These are phyloP conservation scores for Onychomys torridus DNA, from an alignment of 2,797 vertebrate genomes.

Conservation along the genomic window DNA sequence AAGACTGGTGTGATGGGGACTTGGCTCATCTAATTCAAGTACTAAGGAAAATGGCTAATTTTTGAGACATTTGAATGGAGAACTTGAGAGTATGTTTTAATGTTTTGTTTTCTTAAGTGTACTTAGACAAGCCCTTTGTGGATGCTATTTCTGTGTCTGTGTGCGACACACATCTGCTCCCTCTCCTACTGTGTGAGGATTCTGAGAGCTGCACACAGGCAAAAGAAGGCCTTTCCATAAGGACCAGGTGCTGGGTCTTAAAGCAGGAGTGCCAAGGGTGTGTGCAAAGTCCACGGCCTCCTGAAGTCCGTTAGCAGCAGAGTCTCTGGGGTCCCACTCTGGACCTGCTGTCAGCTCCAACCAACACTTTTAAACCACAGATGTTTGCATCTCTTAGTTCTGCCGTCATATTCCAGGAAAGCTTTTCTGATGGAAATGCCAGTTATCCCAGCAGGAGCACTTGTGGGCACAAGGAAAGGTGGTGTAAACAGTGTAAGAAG, in stretches of 20 bases:
- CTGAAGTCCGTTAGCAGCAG: neutral
- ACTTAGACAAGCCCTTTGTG: neutral
- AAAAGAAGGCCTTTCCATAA: neutral
- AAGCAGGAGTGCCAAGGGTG: neutral
- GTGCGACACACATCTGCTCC: neutral
- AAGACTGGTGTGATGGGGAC: neutral
- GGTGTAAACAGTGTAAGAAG: neutral
- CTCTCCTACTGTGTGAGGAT: neutral
- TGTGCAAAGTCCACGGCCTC: neutral
- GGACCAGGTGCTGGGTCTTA: neutral
- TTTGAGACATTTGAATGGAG: neutral
- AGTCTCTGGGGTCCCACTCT: neutral
- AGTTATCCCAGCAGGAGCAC: neutral
- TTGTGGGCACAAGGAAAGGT: neutral
- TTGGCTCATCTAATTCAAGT: neutral
- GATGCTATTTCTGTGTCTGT: neutral
- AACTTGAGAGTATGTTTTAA: neutral
- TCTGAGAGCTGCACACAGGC: neutral
- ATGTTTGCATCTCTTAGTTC: neutral
- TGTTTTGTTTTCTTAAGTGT: slow-evolving; percentile 10
- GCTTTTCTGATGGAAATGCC: neutral
- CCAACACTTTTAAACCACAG: neutral
- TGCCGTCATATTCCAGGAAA: slow-evolving; percentile 1
- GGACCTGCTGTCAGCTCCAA: neutral
- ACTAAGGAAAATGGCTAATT: neutral